phyloP scores from a whole-genome alignment of 2,888 invertebrate genomes.

The Unio delphinus region DNA sequence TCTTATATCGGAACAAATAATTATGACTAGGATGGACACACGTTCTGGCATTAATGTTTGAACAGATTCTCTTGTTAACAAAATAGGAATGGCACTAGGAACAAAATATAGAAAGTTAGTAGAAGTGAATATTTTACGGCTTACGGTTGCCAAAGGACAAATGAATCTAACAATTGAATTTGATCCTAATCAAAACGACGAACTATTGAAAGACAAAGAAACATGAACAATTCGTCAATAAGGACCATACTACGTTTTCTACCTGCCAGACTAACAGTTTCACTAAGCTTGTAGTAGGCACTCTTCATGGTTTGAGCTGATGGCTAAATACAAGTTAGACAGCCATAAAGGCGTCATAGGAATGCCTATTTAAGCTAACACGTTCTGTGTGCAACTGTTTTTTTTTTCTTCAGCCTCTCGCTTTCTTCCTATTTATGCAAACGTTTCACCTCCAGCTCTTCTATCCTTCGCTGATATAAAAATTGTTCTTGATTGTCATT shows the following conservation, averaged over 20 bases:
- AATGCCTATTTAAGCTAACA: too few relatives aligned
- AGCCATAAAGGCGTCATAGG: slow-evolving; percentile 6
- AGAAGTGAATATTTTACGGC: slow-evolving; percentile 21
- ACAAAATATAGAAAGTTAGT: slow-evolving; percentile 20
- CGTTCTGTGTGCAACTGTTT: too few relatives aligned
- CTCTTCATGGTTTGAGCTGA: slow-evolving; percentile 13
- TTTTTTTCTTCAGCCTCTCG: too few relatives aligned
- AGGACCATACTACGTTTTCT: slow-evolving; percentile 12
- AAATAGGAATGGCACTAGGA: slow-evolving; percentile 14
- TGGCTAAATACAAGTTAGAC: slow-evolving; percentile 12
- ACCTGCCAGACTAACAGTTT: slow-evolving; percentile 11
- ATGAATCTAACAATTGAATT: slow-evolving; percentile 17
- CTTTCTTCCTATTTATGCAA: not conserved
- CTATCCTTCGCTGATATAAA: not conserved
- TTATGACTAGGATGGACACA: slow-evolving; percentile 11
- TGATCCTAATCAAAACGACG: slow-evolving; percentile 15
- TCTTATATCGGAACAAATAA: slow-evolving; percentile 11
- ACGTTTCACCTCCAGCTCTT: not conserved
- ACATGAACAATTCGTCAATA: slow-evolving; percentile 25
- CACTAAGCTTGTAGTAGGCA: slow-evolving; percentile 13
- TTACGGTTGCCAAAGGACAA: slow-evolving; percentile 17
- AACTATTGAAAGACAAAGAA: slow-evolving; percentile 13
- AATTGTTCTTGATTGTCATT: too few relatives aligned
- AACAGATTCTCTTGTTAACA: slow-evolving; percentile 10
- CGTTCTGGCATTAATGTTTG: slow-evolving; percentile 15